Percentiles rank a stretch among this genome's conserved stretches.
phyloP scores from a whole-genome alignment of 2,113 vertebrate species.

The Procavia capensis region DNA sequence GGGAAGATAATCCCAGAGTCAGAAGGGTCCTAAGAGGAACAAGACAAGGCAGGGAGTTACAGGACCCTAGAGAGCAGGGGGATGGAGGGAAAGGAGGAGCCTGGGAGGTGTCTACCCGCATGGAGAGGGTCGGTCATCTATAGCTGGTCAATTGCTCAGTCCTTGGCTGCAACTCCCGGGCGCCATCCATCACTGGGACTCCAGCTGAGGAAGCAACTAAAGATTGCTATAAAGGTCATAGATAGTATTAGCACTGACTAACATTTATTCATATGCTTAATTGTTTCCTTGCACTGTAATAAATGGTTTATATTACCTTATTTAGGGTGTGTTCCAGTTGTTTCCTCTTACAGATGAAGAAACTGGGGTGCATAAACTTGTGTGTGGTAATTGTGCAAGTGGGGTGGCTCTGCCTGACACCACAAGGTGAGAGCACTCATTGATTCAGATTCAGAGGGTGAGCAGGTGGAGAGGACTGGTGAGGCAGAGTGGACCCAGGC shows the following conservation, averaged over 20 bases:
- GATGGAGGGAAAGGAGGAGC: too few species aligned
- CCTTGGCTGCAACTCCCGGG: not conserved
- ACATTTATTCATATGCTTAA: not conserved
- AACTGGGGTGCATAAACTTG: slow-evolving; percentile 65
- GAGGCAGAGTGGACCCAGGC: not conserved
- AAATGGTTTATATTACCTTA: not conserved
- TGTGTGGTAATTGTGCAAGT: too few species aligned
- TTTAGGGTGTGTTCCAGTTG: not conserved
- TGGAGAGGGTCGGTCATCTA: not conserved
- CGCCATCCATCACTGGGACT: not conserved
- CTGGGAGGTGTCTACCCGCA: too few species aligned
- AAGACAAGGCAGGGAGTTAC: not conserved
- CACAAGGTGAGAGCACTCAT: not conserved
- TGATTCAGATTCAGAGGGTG: not conserved
- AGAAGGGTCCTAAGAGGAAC: not conserved
- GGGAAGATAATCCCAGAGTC: not conserved
- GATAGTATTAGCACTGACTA: not conserved
- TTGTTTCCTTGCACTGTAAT: not conserved
- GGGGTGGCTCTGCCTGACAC: not conserved
- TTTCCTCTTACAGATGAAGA: not conserved
- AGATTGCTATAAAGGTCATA: not conserved
- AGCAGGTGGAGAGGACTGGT: too few species aligned
- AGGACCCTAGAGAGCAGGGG: not conserved
- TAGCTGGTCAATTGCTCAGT: not conserved
- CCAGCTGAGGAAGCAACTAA: not conserved